Evolutionary conservation across 2,113 vertebrate species (phyloP).

Genomic region (Gorsachius goisagi): DNA sequence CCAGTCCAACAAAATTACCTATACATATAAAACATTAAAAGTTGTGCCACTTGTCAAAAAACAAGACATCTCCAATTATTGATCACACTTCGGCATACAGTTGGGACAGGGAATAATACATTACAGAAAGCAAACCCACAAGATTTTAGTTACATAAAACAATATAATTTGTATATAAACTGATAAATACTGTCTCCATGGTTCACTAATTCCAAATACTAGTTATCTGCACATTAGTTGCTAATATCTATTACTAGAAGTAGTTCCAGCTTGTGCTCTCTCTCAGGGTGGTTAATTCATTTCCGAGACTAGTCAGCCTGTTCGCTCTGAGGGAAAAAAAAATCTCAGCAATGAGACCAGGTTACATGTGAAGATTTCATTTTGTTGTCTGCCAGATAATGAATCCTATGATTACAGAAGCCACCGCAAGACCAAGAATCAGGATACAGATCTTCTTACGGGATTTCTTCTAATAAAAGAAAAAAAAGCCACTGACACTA

Average conservation of each 20-base stretch:
- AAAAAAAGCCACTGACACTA: not conserved
- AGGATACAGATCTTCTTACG: slow-evolving; percentile 98
- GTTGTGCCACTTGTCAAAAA: slow-evolving; percentile 67
- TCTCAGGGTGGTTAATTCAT: slow-evolving; percentile 63
- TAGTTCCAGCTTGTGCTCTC: slow-evolving; percentile 62
- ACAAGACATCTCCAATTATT: slow-evolving; percentile 52
- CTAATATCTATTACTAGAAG: slow-evolving; percentile 74
- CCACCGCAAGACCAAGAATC: slow-evolving; percentile 79
- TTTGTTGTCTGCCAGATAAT: slow-evolving; percentile 73
- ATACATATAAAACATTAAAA: slow-evolving; percentile 38
- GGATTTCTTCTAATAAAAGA: slow-evolving; percentile 88
- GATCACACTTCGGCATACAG: slow-evolving; percentile 59
- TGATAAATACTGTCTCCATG: slow-evolving; percentile 72
- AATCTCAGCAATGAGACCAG: slow-evolving; percentile 13
- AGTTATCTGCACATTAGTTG: slow-evolving; percentile 74
- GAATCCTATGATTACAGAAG: slow-evolving; percentile 75
- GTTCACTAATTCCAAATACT: slow-evolving; percentile 74
- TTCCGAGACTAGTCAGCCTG: slow-evolving; percentile 53
- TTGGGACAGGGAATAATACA: slow-evolving; percentile 62
- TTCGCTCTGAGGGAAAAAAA: slow-evolving; percentile 31
- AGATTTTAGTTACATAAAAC: slow-evolving; percentile 73
- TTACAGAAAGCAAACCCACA: slow-evolving; percentile 71
- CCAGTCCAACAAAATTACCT: slow-evolving; percentile 45
- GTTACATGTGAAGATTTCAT: slow-evolving; percentile 66
- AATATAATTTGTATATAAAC: slow-evolving; percentile 67